Evolutionary conservation across 92 coral and sea anemone genomes (phyloP), one percentile per base, ranked within the genome.

Genomic region (Umimayanthus chanpuru): DNA sequence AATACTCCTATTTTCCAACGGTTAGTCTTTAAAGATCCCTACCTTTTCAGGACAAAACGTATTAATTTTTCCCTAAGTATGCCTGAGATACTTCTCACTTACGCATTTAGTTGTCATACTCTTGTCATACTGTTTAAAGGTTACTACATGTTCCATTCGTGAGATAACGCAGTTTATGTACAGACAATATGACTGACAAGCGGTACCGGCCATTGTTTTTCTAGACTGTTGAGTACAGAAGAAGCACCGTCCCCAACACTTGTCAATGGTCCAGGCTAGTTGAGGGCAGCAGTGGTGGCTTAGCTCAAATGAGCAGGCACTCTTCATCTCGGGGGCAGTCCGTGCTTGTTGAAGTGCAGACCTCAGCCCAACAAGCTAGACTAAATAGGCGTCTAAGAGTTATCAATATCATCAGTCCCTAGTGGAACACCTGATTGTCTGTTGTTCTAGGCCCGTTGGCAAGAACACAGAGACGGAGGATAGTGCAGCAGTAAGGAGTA

Each of bases 221-320:
- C 21, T 47, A 78, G 81, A 78, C 20, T 47, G 15, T 58, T 47
- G 20, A 78, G 39, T 47, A 11, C 66, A 44, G 81, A 78, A 58
- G 81, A 78, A 23, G 81, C 16, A 56, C 55, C 95, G 47, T 89
- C 92, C n/a, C 87, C 93, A 40, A 79, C 88, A 73, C 90, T 92
- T 55, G 95, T 90, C 29, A 94, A 94, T 65, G 97, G 97, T 4
- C 97, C 97, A 36, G 95, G 95, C 80, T 94, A 88, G 87, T 32
- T 44, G 41, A 39, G 3, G 7, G 18, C 23, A 18, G 79, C 36
- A 16, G 83, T 58, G 53, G 73, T 77, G 75, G 79, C 44, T 86
- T 76, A n/a, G 0, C 56, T 58, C 81, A 29, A 39, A 41, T 55
- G 40, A 49, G 18, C 81, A 15, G 68, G 21, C 25, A 61, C 68